phyloP scores from a whole-genome alignment of 2,888 invertebrate species.

The Acanthosepion lycidas region DNA sequence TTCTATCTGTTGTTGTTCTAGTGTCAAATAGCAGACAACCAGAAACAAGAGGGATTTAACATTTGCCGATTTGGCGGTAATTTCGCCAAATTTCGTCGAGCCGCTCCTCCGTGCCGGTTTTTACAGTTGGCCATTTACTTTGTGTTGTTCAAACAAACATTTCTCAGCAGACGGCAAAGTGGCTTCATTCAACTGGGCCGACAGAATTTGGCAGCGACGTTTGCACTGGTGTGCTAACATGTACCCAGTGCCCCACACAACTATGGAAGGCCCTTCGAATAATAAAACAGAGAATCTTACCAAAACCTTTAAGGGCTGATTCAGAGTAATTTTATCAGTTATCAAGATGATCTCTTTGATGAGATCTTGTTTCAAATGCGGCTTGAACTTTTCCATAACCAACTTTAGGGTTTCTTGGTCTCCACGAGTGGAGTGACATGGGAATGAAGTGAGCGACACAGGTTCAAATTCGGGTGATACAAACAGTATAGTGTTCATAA shows the following conservation, averaged over 20 bases:
- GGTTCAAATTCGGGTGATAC: too few species aligned
- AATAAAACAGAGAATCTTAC: background rate
- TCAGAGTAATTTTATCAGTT: too few species aligned
- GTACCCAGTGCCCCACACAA: background rate
- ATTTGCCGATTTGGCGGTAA: background rate
- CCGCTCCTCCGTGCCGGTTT: background rate
- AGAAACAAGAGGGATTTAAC: background rate
- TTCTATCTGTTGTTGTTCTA: background rate
- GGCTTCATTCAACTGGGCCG: conserved; percentile 40
- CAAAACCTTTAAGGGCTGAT: too few species aligned
- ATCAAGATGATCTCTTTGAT: too few species aligned
- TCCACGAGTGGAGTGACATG: too few species aligned
- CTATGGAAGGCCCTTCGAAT: background rate
- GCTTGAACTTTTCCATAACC: too few species aligned
- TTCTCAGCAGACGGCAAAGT: conserved; percentile 37
- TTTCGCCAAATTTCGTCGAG: background rate
- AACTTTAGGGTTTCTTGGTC: too few species aligned
- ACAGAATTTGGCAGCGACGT: background rate
- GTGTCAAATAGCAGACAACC: background rate
- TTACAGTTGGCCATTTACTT: background rate
- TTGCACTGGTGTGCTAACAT: background rate
- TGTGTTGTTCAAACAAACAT: background rate
- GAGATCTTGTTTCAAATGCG: too few species aligned
- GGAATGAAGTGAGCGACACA: too few species aligned
- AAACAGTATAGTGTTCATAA: too few species aligned